Evolutionary conservation across 2,113 vertebrate species (phyloP), one percentile per base, ranked within the genome.

Genomic region (Ursus arctos): DNA sequence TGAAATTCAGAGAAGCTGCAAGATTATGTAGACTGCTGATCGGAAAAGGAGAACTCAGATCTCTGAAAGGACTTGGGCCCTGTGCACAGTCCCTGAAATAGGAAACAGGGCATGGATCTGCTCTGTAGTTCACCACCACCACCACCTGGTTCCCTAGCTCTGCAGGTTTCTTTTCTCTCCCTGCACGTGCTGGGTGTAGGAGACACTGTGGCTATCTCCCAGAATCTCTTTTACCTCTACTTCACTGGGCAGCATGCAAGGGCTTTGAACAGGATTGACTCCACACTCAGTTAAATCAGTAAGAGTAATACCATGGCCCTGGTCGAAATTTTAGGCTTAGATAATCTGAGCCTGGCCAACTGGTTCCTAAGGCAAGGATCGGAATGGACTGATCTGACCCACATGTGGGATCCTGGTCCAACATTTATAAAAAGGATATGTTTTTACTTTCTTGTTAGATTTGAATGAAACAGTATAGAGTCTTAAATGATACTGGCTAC

Each of bases 1-100:
- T 91, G 31, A 85, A 63, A 91, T 57, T 67, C 88, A 79, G 59
- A 77, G 59, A 91, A 95, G 31, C 61, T 77, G 31, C 49, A 95
- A 59, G 24, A 84, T 85, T 59, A 55, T 40, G 67, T 28, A 91
- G 26, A 28, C 4, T n/a, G 22, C 14, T 36, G 8, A 65, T 63
- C 7, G 26, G 63, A 57, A 77, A 33, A 79, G 36, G 65, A 59
- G 74, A 88, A 59, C 40, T 80, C 63, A 69, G 49, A 74, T 15
- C 40, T 57, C 40, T 51, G 24, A 61, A 47, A 93, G 40, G 36
- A 57, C 28, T 6, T 77, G 80, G 80, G 21, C 57, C 57, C 57
- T 84, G n/a, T 33, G 31, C 55, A 76, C n/a, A 31, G 47, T 22
- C 55, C 43, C n/a, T 63, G 88, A 77, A 79, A n/a, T 1, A 86